Percentiles rank a stretch among this genome's conserved stretches.
Conservation (phyloP, 2,797 vertebrate species). For the Tinamus major region DNA sequence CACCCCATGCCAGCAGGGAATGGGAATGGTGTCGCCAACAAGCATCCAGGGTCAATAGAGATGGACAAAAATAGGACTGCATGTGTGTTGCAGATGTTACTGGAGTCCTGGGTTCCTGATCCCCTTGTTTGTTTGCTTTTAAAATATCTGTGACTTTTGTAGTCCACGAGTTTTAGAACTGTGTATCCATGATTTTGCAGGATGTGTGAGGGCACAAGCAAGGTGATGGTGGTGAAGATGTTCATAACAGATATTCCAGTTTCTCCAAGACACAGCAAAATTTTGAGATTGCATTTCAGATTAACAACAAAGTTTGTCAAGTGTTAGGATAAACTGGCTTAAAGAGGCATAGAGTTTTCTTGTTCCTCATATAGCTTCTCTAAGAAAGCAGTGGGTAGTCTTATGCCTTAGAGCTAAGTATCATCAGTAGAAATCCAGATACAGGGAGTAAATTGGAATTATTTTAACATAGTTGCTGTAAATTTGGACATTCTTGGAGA, state of each 20-base stretch:
- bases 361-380: neutral
- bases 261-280: neutral
- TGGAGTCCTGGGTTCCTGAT: constrained; percentile 31
- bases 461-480: neutral
- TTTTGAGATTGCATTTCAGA: neutral
- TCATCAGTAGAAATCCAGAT: neutral
- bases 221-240: neutral
- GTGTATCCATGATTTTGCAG: neutral
- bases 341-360: neutral
- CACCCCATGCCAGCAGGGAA: constrained; percentile 6
- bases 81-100: constrained; percentile 72
- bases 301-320: neutral
- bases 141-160: constrained; percentile 33
- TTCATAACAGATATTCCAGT: rapidly evolving
- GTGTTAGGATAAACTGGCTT: neutral
- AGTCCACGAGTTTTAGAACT: neutral
- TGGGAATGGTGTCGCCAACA: neutral
- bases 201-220: neutral
- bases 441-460: neutral
- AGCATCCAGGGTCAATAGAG: constrained; percentile 66
- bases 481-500: constrained; percentile 8
- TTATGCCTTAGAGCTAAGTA: constrained; percentile 1
- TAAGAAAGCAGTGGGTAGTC: neutral
- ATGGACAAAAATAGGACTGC: constrained; percentile 48
- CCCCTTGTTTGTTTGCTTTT: constrained; percentile 66